phyloP scores from a whole-genome alignment of 2,888 invertebrate species.

The Orthosia gracilis region DNA sequence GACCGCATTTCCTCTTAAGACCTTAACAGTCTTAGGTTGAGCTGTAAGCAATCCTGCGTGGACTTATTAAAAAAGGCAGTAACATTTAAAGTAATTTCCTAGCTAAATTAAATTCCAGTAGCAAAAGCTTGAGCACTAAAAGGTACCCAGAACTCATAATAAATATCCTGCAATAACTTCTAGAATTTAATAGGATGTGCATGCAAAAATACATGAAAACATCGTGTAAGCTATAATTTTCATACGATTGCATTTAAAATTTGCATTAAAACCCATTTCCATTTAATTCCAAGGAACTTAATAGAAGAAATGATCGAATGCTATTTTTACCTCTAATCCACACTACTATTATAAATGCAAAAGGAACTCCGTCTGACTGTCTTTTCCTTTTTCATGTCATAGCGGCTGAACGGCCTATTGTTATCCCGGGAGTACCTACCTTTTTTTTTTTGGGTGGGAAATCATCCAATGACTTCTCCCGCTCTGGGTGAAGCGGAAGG shows the following conservation, averaged over 20 bases:
- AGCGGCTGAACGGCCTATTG: too few relatives aligned
- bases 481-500: too few relatives aligned
- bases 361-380: too few relatives aligned
- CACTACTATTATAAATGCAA: too few relatives aligned
- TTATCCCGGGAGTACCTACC: too few relatives aligned
- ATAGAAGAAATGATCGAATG: background rate
- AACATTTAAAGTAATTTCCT: background rate
- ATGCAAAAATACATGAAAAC: background rate
- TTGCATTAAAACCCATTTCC: background rate
- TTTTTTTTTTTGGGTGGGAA: too few relatives aligned
- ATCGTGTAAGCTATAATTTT: background rate
- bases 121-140: background rate
- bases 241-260: background rate
- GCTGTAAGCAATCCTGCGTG: background rate
- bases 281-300: background rate
- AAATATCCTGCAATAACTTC: background rate
- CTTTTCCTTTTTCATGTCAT: too few relatives aligned
- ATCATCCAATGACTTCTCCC: too few relatives aligned
- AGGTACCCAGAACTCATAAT: background rate
- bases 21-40: background rate
- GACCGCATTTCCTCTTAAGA: background rate
- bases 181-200: background rate
- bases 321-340: too few relatives aligned
- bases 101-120: background rate
- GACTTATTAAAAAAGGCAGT: background rate